A percentile compares a stretch with the other conserved stretches of the same genome.
Evolutionary conservation across 2,888 invertebrate genomes (phyloP).

Genomic region (Drepana falcataria): DNA sequence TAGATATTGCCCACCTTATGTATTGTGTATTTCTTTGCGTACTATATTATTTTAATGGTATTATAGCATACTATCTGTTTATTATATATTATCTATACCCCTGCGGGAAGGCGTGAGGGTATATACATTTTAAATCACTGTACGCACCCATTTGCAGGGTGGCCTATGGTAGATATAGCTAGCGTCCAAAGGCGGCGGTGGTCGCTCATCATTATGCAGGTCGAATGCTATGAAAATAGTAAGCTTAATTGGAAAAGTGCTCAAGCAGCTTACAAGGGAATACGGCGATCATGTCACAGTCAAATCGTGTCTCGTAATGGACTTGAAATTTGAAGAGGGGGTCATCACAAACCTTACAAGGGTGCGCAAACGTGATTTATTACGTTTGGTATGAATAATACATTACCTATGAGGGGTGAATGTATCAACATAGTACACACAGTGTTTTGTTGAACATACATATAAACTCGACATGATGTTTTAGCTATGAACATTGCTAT

Average conservation of each 20-base stretch:
- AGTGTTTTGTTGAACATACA: conserved; percentile 25
- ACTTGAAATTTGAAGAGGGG: conserved; percentile 39
- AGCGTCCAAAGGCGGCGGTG: too few species aligned
- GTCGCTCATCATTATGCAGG: too few species aligned
- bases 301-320: conserved; percentile 30
- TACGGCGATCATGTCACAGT: not conserved
- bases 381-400: conserved; percentile 51
- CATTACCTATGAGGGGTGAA: conserved; percentile 44
- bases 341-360: conserved; percentile 39
- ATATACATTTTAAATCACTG: too few species aligned
- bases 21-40: too few species aligned
- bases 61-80: too few species aligned
- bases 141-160: too few species aligned
- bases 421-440: conserved; percentile 36
- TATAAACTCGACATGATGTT: conserved; percentile 23
- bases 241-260: not conserved
- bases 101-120: too few species aligned
- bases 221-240: not conserved
- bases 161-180: too few species aligned
- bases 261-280: not conserved
- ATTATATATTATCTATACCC: too few species aligned
- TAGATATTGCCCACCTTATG: too few species aligned
- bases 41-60: too few species aligned
- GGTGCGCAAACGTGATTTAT: conserved; percentile 53
- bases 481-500: conserved; percentile 16